Conservation (phyloP, 2,888 invertebrate genomes). For the Orthonychiurus folsomi region DNA sequence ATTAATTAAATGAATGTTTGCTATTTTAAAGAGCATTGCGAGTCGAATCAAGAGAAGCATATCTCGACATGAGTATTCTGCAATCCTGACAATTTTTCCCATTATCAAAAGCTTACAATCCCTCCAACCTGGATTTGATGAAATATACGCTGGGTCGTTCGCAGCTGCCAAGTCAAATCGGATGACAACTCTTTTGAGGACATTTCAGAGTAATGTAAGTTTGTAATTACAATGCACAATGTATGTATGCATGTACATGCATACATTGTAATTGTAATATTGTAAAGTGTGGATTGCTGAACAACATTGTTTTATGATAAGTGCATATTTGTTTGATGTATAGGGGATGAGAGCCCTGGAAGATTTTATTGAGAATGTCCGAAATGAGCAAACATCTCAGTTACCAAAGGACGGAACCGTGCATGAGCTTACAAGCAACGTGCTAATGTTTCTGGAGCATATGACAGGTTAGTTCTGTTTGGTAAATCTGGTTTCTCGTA, state of each 20-base stretch:
- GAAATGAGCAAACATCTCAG: slow-evolving; percentile 64
- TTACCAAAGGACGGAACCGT: slow-evolving; percentile 96
- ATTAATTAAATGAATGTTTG: too few species aligned
- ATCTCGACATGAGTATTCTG: slow-evolving; percentile 65
- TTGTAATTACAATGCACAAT: too few species aligned
- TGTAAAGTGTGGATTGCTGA: too few species aligned
- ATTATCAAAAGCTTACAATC: slow-evolving; percentile 67
- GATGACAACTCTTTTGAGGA: slow-evolving; percentile 34
- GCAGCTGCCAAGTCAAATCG: slow-evolving; percentile 51
- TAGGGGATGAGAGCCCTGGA: slow-evolving; percentile 83
- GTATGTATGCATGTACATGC: too few species aligned
- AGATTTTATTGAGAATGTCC: slow-evolving; percentile 82
- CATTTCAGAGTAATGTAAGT: slow-evolving; percentile 33
- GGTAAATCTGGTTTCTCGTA: too few species aligned
- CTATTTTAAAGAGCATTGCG: slow-evolving; percentile 56
- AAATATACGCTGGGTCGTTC: slow-evolving; percentile 64
- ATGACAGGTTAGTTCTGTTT: too few species aligned
- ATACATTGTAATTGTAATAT: too few species aligned
- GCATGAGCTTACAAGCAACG: slow-evolving; percentile 89
- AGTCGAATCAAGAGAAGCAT: slow-evolving; percentile 65
- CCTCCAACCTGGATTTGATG: slow-evolving; percentile 70
- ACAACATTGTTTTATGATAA: too few species aligned
- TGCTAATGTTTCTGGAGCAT: slow-evolving; percentile 83
- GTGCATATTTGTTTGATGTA: background rate
- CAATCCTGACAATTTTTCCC: slow-evolving; percentile 70